Evolutionary conservation across 1,140 invertebrate species (phyloP).

Genomic region (Diorhabda carinulata): DNA sequence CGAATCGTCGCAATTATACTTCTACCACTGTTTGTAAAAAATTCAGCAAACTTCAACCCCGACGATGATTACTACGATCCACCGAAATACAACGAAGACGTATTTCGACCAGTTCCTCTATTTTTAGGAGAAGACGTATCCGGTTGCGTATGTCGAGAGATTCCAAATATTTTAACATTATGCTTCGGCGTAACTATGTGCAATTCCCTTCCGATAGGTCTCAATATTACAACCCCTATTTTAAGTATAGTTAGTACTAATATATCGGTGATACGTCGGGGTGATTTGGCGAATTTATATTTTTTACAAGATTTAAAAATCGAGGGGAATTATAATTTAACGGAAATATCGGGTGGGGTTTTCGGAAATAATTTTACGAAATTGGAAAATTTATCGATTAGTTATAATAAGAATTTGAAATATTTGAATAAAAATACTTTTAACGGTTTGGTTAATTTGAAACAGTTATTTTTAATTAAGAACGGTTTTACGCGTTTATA

Average conservation of each 20-base stretch:
- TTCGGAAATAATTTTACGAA: slow-evolving; percentile 38
- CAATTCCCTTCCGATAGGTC: slow-evolving; percentile 30
- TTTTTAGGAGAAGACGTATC: slow-evolving; percentile 25
- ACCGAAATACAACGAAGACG: neutral
- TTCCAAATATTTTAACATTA: slow-evolving; percentile 23
- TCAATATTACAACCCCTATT: slow-evolving; percentile 20
- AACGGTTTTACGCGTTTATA: slow-evolving; percentile 38
- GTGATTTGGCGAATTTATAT: slow-evolving; percentile 31
- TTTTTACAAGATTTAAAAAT: slow-evolving; percentile 32
- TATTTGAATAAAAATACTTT: slow-evolving; percentile 34
- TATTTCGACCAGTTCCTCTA: neutral
- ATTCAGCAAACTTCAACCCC: neutral
- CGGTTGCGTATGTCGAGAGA: slow-evolving; percentile 37
- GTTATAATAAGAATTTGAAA: slow-evolving; percentile 36
- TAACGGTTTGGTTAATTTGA: slow-evolving; percentile 35
- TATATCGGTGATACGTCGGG: slow-evolving; percentile 27
- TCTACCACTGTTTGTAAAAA: slow-evolving; percentile 9
- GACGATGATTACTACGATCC: neutral
- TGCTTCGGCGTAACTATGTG: slow-evolving; percentile 37
- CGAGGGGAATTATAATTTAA: slow-evolving; percentile 38
- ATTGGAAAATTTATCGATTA: slow-evolving; percentile 37
- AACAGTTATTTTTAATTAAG: slow-evolving; percentile 34
- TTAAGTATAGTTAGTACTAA: slow-evolving; percentile 31
- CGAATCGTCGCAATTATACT: neutral
- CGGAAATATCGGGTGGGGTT: slow-evolving; percentile 27